These are phyloP conservation scores for Cylas formicarius DNA, from an alignment of 1,140 invertebrate genomes.

Conservation along the genomic window DNA sequence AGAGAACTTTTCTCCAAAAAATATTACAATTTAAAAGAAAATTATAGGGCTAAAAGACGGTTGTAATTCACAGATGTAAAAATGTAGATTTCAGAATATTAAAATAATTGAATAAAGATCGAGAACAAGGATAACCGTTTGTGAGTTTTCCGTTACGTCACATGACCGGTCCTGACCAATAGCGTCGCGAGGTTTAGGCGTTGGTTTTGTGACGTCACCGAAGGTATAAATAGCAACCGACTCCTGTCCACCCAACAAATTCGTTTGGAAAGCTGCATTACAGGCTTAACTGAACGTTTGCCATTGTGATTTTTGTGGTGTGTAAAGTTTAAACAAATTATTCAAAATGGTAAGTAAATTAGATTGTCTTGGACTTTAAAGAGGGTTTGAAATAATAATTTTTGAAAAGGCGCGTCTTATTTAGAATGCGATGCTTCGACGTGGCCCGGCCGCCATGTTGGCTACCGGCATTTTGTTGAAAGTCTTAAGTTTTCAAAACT, in stretches of 20 bases:
- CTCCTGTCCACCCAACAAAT: conserved; percentile 1
- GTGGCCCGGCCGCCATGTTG: conserved; percentile 1
- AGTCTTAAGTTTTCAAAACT: background rate
- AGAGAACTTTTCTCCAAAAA: too few relatives aligned
- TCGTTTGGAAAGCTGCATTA: conserved; percentile 22
- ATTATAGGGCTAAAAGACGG: too few relatives aligned
- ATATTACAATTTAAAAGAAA: too few relatives aligned
- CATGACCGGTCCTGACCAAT: conserved; percentile 12
- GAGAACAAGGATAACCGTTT: conserved; percentile 9
- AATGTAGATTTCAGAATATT: too few relatives aligned
- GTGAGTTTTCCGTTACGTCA: conserved; percentile 18
- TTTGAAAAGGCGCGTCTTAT: background rate
- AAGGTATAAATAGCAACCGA: conserved; percentile 20
- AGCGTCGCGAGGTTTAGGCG: conserved; percentile 8
- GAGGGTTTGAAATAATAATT: background rate
- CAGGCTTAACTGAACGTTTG: conserved; percentile 16
- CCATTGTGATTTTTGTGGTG: conserved; percentile 13
- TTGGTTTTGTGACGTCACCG: conserved; percentile 23
- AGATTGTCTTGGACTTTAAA: background rate
- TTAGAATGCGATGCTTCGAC: background rate
- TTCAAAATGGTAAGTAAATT: conserved; percentile 25
- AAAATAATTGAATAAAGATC: conserved; percentile 3
- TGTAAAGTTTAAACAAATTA: conserved; percentile 5
- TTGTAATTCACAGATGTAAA: too few relatives aligned
- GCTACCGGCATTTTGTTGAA: conserved; percentile 3